Evolutionary conservation across 64 coral and sea anemone genomes (phyloP).

Genomic region (Trachythela sp.): DNA sequence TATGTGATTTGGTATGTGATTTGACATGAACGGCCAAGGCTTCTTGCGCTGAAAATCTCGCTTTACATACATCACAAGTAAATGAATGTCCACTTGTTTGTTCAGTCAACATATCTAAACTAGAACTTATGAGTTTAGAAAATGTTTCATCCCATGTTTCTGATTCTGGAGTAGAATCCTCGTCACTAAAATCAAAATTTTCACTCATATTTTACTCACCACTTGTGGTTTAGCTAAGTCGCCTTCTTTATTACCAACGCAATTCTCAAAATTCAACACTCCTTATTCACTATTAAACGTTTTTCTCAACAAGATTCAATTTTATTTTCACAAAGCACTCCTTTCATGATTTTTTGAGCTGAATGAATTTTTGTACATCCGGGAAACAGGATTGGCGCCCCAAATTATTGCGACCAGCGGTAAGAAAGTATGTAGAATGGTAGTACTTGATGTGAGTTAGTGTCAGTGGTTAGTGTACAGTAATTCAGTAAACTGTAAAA

Average conservation of each 20-base stretch:
- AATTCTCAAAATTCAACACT: background rate
- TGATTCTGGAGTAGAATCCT: background rate
- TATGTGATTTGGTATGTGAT: background rate
- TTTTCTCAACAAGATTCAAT: background rate
- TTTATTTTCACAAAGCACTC: too few species aligned
- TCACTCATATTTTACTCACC: background rate
- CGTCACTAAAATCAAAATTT: background rate
- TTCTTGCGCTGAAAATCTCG: background rate
- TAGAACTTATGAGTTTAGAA: background rate
- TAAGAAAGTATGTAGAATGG: too few species aligned
- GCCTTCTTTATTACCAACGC: background rate
- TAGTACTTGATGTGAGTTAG: too few species aligned
- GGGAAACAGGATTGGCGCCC: too few species aligned
- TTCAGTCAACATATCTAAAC: slow-evolving; percentile 2
- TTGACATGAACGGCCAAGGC: background rate
- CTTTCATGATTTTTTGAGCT: too few species aligned
- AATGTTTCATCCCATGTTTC: background rate
- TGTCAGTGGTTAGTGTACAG: too few species aligned
- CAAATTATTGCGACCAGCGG: too few species aligned
- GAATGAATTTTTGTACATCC: too few species aligned
- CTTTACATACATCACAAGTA: background rate
- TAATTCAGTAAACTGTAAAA: too few species aligned
- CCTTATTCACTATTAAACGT: too few species aligned
- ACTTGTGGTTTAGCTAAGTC: background rate
- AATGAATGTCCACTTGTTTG: background rate